Evolutionary conservation across 2,797 vertebrate species (phyloP).

Genomic region (Merluccius polli): DNA sequence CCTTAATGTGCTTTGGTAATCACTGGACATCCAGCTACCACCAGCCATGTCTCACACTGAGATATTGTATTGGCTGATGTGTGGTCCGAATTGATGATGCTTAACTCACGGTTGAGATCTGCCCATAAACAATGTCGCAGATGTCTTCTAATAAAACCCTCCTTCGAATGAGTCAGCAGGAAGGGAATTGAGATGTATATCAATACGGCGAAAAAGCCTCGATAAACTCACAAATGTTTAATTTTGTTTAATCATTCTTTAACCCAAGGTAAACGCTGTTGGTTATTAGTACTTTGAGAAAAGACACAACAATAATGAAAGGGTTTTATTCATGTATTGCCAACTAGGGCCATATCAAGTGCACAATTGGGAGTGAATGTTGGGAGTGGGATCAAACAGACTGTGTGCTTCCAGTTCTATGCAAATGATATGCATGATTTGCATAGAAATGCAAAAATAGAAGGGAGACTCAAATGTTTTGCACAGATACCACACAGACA

Average conservation of each 20-base stretch:
- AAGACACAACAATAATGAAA: background rate
- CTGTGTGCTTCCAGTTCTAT: conserved; percentile 25
- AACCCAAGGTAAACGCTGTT: background rate
- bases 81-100: background rate
- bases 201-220: background rate
- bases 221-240: background rate
- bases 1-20: background rate
- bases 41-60: background rate
- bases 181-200: background rate
- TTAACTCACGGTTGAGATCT: background rate
- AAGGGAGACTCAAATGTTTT: background rate
- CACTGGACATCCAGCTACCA: background rate
- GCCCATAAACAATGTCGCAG: background rate
- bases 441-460: conserved; percentile 62
- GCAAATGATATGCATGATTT: conserved; percentile 47
- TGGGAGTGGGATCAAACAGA: background rate
- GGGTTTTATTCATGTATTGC: background rate
- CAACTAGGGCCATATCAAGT: background rate
- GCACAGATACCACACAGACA: background rate
- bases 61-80: background rate
- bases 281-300: background rate
- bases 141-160: background rate
- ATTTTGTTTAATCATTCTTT: background rate
- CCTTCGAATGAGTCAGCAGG: background rate
- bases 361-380: background rate